Evolutionary conservation across 2,888 invertebrate genomes (phyloP).

Genomic region (Rutpela maculata): DNA sequence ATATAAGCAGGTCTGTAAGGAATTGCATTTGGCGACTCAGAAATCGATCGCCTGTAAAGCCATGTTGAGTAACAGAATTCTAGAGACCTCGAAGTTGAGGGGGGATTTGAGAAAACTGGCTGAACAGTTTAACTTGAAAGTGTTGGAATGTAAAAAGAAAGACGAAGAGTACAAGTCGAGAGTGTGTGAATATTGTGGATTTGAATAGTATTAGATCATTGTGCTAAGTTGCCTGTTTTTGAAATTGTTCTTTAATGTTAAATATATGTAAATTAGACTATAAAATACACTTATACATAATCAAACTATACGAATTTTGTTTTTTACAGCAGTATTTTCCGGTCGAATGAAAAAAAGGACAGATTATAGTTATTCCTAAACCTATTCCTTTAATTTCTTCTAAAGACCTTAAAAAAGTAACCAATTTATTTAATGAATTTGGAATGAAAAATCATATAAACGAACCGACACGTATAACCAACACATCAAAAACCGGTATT

Average conservation of each 20-base stretch:
- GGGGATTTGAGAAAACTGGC: not conserved
- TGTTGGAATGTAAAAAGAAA: not conserved
- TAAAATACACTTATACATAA: too few species aligned
- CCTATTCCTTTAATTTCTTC: too few species aligned
- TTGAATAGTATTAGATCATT: not conserved
- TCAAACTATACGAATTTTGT: too few species aligned
- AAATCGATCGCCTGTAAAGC: not conserved
- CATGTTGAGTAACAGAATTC: not conserved
- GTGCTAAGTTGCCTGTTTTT: not conserved
- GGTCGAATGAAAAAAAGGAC: too few species aligned
- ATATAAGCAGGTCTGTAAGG: not conserved
- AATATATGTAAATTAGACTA: not conserved
- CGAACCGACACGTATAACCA: too few species aligned
- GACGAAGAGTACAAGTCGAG: not conserved
- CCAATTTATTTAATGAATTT: too few species aligned
- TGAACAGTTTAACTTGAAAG: not conserved
- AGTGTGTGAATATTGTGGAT: slow-evolving; percentile 17
- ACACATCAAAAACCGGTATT: too few species aligned
- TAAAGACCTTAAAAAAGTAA: too few species aligned
- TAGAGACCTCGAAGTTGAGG: not conserved
- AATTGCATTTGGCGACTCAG: not conserved
- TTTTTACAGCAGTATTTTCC: too few species aligned
- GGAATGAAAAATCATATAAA: too few species aligned
- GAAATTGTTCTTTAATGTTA: not conserved
- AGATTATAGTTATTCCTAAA: too few species aligned